Conservation (phyloP, 2,888 invertebrate species). For the Muschampia plurimacula region DNA sequence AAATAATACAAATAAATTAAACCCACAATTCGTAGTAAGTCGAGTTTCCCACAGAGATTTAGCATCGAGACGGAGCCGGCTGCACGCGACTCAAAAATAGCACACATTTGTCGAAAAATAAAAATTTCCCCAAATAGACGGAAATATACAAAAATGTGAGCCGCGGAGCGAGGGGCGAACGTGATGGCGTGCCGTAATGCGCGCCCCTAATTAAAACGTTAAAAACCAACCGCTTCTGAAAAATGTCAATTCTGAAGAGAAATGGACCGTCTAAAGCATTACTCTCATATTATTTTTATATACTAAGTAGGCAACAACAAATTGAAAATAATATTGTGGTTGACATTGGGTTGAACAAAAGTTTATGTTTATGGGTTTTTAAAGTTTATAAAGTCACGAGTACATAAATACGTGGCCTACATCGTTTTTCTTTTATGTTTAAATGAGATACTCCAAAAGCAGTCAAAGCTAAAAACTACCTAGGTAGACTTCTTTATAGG, state of each 20-base stretch:
- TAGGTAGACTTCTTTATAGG: neutral
- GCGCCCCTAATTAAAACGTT: conserved; percentile 86
- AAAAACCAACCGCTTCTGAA: conserved; percentile 84
- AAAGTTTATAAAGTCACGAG: neutral
- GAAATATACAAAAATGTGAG: conserved; percentile 85
- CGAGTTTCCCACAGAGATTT: conserved; percentile 84
- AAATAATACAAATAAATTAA: conserved; percentile 52
- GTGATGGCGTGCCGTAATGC: conserved; percentile 84
- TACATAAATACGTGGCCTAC: neutral
- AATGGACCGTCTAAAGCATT: conserved; percentile 82
- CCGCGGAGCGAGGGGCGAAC: conserved; percentile 82
- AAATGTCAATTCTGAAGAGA: conserved; percentile 85
- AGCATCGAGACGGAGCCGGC: conserved; percentile 76
- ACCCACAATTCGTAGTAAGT: conserved; percentile 56
- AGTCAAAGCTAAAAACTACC: no score
- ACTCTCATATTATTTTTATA: conserved; percentile 80
- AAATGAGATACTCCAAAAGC: neutral
- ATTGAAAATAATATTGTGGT: conserved; percentile 37
- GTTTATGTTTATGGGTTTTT: neutral
- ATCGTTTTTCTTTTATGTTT: neutral
- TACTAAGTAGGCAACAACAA: conserved; percentile 33
- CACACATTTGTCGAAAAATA: conserved; percentile 84
- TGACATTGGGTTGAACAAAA: conserved; percentile 15
- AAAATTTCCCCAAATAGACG: conserved; percentile 84
- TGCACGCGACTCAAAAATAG: conserved; percentile 84